Evolutionary conservation across 2,113 vertebrate genomes (phyloP), one percentile per base, ranked within the genome.

Genomic region (Ochotona princeps): DNA sequence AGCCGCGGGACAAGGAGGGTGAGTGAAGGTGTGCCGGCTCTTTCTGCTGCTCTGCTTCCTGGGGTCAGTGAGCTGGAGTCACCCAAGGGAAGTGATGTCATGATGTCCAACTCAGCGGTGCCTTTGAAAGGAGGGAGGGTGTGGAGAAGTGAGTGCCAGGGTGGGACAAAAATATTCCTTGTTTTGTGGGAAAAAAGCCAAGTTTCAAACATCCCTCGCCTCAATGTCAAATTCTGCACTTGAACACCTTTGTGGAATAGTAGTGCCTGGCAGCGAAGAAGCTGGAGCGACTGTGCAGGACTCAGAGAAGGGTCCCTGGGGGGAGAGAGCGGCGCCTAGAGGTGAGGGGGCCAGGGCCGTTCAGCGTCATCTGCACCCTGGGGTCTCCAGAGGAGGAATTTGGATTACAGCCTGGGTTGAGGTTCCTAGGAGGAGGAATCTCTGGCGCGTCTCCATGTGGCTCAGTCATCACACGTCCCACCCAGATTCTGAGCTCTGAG

Each of bases 51-150:
- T 65, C 67, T 28, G 5, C 32, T 44, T 67, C 72, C 35, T 14
- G 4, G 28, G 54, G 51, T 7, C 28, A 61, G 60, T 0, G 17
- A 26, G 32, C 32, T 28, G 8, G 60, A 47, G 1, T 28, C 30
- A 8, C 63, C 17, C 1, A 12, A 20, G 86, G 93, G 93, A 87
- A 89, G 73, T 93, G 94, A 95, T 84, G 69, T 74, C 91, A 91
- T 0, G 69, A 72, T 35, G 57, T 25, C 69, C 54, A 85, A 13
- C 72, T 57, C 78, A 25, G 76, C 44, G 85, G 30, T 7, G 91
- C 76, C 91, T n/a, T 79, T 38, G 92, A 76, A 44, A 8, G 4
- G 44, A 7, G 28, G 44, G 51, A 1, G 87, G 21, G 28, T 5
- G 30, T 3, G 13, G 54, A 32, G 23, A 21, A 14, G 1, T 0